phyloP scores from a whole-genome alignment of 2,113 vertebrate species.

The Holacanthus passer region DNA sequence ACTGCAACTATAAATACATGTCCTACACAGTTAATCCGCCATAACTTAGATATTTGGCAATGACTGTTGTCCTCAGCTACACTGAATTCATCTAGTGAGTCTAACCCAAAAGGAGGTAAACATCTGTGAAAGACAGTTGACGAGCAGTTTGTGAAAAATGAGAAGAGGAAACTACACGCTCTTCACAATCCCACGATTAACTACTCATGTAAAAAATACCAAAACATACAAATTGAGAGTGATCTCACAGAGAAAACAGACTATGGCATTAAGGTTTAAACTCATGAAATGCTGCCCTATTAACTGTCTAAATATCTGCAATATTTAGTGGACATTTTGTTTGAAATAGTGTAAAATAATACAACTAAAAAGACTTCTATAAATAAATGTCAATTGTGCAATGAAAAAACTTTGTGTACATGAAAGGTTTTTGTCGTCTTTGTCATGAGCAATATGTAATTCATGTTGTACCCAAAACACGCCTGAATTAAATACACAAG shows the following conservation, averaged over 20 bases:
- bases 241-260: neutral
- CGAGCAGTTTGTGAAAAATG: neutral
- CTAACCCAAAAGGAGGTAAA: neutral
- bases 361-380: neutral
- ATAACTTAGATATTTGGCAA: neutral
- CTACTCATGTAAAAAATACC: neutral
- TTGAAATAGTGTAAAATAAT: neutral
- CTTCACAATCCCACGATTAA: neutral
- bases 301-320: neutral
- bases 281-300: neutral
- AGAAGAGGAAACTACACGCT: neutral
- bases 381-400: neutral
- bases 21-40: neutral
- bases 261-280: neutral
- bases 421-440: neutral
- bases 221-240: neutral
- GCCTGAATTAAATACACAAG: constrained; percentile 68
- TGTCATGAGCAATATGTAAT: neutral
- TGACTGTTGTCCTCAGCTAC: neutral
- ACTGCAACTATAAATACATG: neutral
- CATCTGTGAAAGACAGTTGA: neutral
- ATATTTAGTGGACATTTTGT: neutral
- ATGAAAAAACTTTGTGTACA: neutral
- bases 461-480: constrained; percentile 8
- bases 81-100: neutral